These are phyloP conservation scores for Macropus fuliginosus DNA, from an alignment of 2,797 vertebrate genomes.

Conservation along the genomic window DNA sequence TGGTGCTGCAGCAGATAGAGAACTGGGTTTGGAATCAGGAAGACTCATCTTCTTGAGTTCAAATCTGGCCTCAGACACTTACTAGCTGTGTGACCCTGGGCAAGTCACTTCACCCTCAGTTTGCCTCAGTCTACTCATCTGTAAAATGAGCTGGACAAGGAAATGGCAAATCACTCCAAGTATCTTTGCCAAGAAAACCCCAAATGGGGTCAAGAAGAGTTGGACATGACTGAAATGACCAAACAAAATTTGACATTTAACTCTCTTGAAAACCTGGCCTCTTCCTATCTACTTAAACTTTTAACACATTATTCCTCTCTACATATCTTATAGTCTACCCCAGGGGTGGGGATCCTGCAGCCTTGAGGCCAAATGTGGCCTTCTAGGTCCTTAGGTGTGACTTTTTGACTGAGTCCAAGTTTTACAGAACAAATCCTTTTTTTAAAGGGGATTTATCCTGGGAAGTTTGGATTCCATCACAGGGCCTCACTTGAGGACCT, in stretches of 20 bases:
- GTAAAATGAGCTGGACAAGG: neutral
- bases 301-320: neutral
- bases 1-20: conserved; percentile 32
- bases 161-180: neutral
- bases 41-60: conserved; percentile 13
- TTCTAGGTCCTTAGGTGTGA: too few species aligned
- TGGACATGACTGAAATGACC: neutral
- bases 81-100: conserved; percentile 43
- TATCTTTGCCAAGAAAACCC: neutral
- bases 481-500: too few species aligned
- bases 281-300: neutral
- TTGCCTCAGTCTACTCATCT: conserved; percentile 39
- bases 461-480: too few species aligned
- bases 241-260: neutral
- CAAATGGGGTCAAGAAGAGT: neutral
- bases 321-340: neutral
- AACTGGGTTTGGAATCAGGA: conserved; percentile 40
- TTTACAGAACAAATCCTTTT: too few species aligned
- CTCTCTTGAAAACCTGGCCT: neutral
- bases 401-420: too few species aligned
- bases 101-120: conserved; percentile 53
- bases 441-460: too few species aligned
- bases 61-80: conserved; percentile 60
- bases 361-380: too few species aligned
- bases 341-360: too few species aligned